phyloP scores from a whole-genome alignment of 2,113 vertebrate genomes.

The Apus apus region DNA sequence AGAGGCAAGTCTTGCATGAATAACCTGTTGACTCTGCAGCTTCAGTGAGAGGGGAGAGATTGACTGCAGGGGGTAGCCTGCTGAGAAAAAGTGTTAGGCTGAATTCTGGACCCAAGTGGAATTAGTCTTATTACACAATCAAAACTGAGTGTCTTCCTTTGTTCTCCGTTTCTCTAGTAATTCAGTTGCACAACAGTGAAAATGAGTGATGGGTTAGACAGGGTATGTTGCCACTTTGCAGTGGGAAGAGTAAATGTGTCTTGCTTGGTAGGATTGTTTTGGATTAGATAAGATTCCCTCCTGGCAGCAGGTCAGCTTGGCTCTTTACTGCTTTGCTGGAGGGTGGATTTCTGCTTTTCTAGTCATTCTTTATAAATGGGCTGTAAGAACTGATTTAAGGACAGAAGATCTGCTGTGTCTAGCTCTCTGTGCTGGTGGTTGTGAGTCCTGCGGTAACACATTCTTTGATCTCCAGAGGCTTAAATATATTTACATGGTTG shows the following conservation, averaged over 20 bases:
- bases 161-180: background rate
- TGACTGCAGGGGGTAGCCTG: accelerated
- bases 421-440: background rate
- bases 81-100: background rate
- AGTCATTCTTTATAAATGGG: background rate
- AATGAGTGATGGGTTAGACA: background rate
- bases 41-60: background rate
- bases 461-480: background rate
- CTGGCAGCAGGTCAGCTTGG: background rate
- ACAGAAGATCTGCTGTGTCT: background rate
- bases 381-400: background rate
- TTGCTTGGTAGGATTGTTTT: background rate
- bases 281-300: background rate
- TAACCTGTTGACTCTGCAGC: background rate
- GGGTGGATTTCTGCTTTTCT: background rate
- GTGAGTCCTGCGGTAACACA: accelerated
- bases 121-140: background rate
- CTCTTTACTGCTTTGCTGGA: background rate
- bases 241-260: background rate
- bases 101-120: accelerated
- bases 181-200: background rate
- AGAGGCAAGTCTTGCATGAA: background rate
- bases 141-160: accelerated
- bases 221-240: background rate
- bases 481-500: accelerated